Evolutionary conservation across 2,888 invertebrate genomes (phyloP), one percentile per base, ranked within the genome.

Genomic region (Ornithoptera alexandrae): DNA sequence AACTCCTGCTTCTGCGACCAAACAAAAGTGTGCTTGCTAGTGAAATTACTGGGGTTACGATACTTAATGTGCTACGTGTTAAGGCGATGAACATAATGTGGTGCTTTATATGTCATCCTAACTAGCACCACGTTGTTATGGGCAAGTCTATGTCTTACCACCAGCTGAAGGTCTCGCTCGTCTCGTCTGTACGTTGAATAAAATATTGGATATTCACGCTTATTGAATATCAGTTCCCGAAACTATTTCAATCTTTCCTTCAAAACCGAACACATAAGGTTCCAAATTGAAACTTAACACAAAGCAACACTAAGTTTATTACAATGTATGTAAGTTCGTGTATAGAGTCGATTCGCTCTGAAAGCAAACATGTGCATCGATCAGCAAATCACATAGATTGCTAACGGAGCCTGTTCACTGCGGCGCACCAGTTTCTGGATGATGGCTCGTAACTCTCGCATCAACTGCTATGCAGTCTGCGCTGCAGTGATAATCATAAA

Each of bases 401-500:
- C 59, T 53, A 69, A 60, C 65, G 39, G 64, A 36, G 56, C 36
- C n/a, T 53, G 39, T 39, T 42, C 24, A 42, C 22, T 36, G 63
- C 64, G 22, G 39, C 56, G 30, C 30, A 30, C 8, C 50, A 59
- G 61, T 69, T 69, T 39, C 60, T 42, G 64, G 60, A 42, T 15
- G 18, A 57, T 12, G 24, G 60, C 46, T 62, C 69, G 69, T 71
- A 65, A 66, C 58, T 70, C 66, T 50, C 20, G 50, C 58, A 62
- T 69, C 69, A 61, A 68, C 64, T 61, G 65, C 24, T 60, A 69
- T n/a, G 60, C 53, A 56, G 69, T 65, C 53, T 65, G 24, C 60
- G 56, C 22, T 65, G 60, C 64, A n/a, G 56, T 69, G 78, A 78
- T 82, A 79, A 80, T 81, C 80, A 83, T 84, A 84, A 85, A 87